These are phyloP conservation scores for Chlamydotis undulata DNA, from an alignment of 2,113 vertebrate species.

Conservation along the genomic window DNA sequence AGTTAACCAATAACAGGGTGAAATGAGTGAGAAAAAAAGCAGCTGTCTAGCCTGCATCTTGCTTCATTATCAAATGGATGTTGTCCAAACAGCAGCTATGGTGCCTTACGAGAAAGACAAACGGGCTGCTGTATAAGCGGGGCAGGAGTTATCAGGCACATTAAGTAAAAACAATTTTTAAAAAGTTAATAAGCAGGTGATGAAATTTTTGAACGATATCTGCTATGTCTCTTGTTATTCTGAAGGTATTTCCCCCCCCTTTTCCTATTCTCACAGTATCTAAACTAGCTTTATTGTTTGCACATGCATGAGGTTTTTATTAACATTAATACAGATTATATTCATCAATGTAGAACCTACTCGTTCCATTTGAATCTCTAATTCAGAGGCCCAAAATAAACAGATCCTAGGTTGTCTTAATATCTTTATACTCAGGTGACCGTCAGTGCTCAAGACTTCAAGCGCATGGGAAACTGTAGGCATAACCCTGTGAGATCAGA, in stretches of 20 bases:
- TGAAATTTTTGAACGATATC: neutral
- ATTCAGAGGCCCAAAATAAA: neutral
- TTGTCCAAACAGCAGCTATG: conserved; percentile 58
- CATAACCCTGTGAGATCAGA: neutral
- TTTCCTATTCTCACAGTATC: neutral
- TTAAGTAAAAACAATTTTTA: neutral
- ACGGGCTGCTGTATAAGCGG: neutral
- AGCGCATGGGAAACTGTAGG: neutral
- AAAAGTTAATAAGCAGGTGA: neutral
- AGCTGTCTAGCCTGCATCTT: conserved; percentile 89
- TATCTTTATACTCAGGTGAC: neutral
- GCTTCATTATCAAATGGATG: conserved; percentile 60
- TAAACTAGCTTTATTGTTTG: neutral
- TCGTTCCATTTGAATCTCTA: neutral
- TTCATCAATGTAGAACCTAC: neutral
- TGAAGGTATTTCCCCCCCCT: rapidly evolving
- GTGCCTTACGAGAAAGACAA: neutral
- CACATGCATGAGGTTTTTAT: rapidly evolving
- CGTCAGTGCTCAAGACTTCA: neutral
- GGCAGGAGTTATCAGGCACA: neutral
- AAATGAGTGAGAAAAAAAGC: conserved; percentile 96
- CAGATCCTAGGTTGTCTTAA: neutral
- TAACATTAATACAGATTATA: rapidly evolving
- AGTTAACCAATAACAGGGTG: conserved; percentile 95
- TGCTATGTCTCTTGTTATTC: neutral